Evolutionary conservation across 2,888 invertebrate species (phyloP).

Genomic region (Phortica okadai): DNA sequence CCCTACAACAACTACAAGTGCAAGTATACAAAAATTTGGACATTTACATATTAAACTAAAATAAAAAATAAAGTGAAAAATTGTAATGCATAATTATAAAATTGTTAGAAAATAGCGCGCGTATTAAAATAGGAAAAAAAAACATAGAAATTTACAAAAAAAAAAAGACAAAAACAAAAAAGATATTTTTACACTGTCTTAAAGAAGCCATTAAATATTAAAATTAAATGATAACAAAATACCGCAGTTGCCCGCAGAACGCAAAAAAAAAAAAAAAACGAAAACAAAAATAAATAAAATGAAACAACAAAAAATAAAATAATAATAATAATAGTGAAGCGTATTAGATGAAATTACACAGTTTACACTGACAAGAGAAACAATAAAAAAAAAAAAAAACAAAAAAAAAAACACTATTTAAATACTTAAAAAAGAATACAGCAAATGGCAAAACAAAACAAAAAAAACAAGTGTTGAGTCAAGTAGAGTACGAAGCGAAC

Average conservation of each 20-base stretch:
- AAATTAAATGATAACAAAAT: slow-evolving; percentile 61
- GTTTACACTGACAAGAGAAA: neutral
- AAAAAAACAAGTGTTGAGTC: neutral
- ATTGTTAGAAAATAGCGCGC: slow-evolving; percentile 44
- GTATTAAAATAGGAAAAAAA: slow-evolving; percentile 45
- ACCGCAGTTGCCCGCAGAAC: slow-evolving; percentile 68
- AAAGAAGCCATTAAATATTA: slow-evolving; percentile 58
- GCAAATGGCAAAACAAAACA: neutral
- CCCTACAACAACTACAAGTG: slow-evolving; percentile 42
- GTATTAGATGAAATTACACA: slow-evolving; percentile 33
- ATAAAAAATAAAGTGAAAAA: slow-evolving; percentile 36
- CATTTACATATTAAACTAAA: slow-evolving; percentile 34
- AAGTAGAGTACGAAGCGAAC: too few relatives aligned
- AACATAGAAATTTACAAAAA: slow-evolving; percentile 21
- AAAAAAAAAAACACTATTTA: neutral
- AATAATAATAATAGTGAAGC: slow-evolving; percentile 38
- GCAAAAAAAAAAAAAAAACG: slow-evolving; percentile 53
- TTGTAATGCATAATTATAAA: slow-evolving; percentile 33
- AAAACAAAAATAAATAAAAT: slow-evolving; percentile 44
- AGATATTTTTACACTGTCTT: slow-evolving; percentile 29
- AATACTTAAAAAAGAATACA: neutral
- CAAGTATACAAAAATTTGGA: slow-evolving; percentile 23
- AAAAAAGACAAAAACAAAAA: slow-evolving; percentile 54
- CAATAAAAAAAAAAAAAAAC: slow-evolving; percentile 2
- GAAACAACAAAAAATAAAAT: slow-evolving; percentile 46